These are phyloP conservation scores for Ramphastos sulfuratus DNA, from an alignment of 2,113 vertebrate genomes.

Conservation along the genomic window DNA sequence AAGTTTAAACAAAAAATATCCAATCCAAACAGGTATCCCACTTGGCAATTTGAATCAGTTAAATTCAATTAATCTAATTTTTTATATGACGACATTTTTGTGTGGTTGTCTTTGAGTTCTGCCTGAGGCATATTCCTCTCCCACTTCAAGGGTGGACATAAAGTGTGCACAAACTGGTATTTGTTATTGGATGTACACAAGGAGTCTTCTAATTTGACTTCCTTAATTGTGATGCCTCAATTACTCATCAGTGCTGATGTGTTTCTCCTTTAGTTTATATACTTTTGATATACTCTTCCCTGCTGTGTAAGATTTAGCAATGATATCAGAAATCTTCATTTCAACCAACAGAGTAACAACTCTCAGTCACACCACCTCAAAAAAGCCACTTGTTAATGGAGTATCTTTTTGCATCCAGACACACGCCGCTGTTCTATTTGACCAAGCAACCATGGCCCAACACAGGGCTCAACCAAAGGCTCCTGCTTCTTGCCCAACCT, in stretches of 20 bases:
- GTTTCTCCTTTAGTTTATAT: background rate
- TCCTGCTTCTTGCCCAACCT: no score
- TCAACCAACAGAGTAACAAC: background rate
- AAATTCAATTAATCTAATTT: background rate
- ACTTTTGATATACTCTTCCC: background rate
- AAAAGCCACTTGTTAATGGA: no score
- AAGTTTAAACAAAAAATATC: background rate
- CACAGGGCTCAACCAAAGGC: background rate
- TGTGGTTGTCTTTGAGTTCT: background rate
- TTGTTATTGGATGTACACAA: background rate
- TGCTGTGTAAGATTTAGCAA: background rate
- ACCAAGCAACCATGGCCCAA: rapidly evolving
- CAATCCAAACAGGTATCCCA: background rate
- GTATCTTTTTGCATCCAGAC: background rate
- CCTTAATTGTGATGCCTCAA: background rate
- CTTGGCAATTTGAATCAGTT: background rate
- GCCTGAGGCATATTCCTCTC: background rate
- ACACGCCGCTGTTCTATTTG: rapidly evolving
- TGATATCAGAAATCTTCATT: no score
- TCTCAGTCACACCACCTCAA: background rate
- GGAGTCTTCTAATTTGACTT: background rate
- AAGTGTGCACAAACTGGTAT: background rate
- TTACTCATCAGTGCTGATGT: background rate
- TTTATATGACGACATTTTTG: background rate
- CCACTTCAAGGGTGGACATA: background rate